These are phyloP conservation scores for Sander vitreus DNA, from an alignment of 2,113 vertebrate species.

Conservation along the genomic window DNA sequence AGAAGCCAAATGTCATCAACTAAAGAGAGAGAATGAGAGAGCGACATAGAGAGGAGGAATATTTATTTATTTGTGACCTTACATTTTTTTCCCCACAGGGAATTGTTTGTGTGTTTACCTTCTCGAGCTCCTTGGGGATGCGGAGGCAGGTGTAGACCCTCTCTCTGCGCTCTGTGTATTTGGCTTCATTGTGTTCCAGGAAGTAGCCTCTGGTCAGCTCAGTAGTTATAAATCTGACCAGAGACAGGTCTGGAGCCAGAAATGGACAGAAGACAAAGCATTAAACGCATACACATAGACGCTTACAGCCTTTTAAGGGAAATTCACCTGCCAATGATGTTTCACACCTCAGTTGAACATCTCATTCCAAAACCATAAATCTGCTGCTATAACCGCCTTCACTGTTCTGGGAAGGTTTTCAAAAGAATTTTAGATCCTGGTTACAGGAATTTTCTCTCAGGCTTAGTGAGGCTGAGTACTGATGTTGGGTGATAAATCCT, in stretches of 20 bases:
- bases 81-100: no score
- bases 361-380: conserved; percentile 12
- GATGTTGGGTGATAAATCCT: neutral
- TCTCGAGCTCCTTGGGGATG: conserved; percentile 97
- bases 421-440: neutral
- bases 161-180: conserved; percentile 96
- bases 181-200: conserved; percentile 98
- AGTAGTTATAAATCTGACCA: conserved; percentile 94
- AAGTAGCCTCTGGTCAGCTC: conserved; percentile 98
- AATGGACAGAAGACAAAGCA: conserved; percentile 31
- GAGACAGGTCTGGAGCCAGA: conserved; percentile 88
- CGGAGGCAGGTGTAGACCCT: conserved; percentile 96
- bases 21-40: conserved; percentile 72
- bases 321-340: neutral
- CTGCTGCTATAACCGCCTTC: neutral
- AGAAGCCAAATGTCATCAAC: conserved; percentile 98
- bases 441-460: conserved; percentile 11
- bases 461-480: neutral
- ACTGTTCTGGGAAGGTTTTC: neutral
- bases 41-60: neutral
- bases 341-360: neutral
- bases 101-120: conserved; percentile 82
- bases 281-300: conserved; percentile 14
- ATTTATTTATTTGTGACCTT: neutral
- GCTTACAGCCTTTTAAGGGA: neutral